Percentiles rank a stretch among this genome's conserved stretches.
These are phyloP conservation scores for Sorex maritimensis DNA, from an alignment of 2,797 vertebrate species.

Conservation along the genomic window DNA sequence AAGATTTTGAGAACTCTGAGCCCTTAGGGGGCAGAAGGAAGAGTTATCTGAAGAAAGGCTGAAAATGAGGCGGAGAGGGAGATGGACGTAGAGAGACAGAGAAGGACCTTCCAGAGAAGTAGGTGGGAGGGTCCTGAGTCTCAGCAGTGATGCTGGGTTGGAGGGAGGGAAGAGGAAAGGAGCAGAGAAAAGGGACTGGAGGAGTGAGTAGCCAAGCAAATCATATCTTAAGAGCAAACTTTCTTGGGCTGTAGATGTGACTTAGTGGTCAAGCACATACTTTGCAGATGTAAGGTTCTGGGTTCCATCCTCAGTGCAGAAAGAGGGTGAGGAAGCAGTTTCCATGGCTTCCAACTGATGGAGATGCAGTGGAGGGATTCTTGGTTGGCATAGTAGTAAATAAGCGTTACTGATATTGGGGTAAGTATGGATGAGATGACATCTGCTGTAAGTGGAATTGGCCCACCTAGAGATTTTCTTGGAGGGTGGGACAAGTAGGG, in stretches of 20 bases:
- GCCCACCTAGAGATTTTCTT: too few species aligned
- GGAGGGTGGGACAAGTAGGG: too few species aligned
- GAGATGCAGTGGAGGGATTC: not conserved
- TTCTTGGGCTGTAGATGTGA: not conserved
- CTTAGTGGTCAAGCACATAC: not conserved
- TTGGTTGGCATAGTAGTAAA: not conserved
- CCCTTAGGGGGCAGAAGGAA: not conserved
- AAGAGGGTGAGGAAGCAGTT: not conserved
- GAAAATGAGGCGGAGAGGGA: not conserved
- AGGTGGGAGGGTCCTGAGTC: not conserved
- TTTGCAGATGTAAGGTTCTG: not conserved
- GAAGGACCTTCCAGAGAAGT: not conserved
- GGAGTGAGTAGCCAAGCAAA: not conserved
- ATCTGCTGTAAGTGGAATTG: not conserved
- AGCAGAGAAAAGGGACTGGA: not conserved
- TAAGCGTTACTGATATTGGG: not conserved
- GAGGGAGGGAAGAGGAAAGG: not conserved
- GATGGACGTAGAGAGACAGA: not conserved
- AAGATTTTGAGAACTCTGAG: not conserved
- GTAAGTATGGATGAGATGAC: not conserved
- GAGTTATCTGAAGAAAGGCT: not conserved
- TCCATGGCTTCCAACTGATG: too few species aligned
- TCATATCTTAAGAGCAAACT: not conserved
- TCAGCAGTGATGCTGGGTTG: rapidly evolving
- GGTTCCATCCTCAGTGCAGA: not conserved